Conservation (phyloP, 30 jellyfish, hydroid and myxozoan genomes). For the Hydra vulgaris region DNA sequence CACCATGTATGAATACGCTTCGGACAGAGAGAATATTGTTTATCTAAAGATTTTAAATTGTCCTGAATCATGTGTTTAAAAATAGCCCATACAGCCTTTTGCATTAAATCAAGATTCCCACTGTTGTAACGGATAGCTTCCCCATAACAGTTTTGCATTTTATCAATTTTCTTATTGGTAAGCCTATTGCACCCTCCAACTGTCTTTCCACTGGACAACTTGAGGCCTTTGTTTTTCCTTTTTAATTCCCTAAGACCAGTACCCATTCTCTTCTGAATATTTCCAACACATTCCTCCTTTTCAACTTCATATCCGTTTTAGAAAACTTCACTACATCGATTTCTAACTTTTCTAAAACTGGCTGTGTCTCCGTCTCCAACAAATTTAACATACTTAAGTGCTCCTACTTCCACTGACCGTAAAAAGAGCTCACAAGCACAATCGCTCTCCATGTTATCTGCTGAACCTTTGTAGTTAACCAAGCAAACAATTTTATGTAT, state of each 20-base stretch:
- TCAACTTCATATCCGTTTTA: neutral
- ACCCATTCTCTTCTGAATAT: constrained; percentile 20
- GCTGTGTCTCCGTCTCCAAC: no score
- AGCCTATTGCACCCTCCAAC: constrained; percentile 8
- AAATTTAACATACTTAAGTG: no score
- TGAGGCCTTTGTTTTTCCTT: constrained; percentile 6
- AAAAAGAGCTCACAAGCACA: no score
- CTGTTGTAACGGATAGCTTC: constrained; percentile 2
- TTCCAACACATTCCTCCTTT: constrained; percentile 19
- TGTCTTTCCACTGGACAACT: constrained; percentile 11
- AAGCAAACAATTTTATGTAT: no score
- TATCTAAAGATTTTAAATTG: neutral
- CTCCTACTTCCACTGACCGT: no score
- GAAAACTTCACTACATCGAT: neutral
- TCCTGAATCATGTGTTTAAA: no score
- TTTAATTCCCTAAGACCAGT: constrained; percentile 4
- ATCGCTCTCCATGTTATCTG: no score
- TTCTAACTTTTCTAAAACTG: neutral
- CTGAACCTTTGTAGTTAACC: no score
- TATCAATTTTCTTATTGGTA: constrained; percentile 12
- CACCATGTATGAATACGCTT: neutral
- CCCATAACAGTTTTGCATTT: constrained; percentile 9
- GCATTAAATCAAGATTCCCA: no score
- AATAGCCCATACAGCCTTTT: no score
- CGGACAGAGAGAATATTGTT: constrained; percentile 7